Conservation (phyloP, 2,888 invertebrate genomes). For the Caenorhabditis sp. region DNA sequence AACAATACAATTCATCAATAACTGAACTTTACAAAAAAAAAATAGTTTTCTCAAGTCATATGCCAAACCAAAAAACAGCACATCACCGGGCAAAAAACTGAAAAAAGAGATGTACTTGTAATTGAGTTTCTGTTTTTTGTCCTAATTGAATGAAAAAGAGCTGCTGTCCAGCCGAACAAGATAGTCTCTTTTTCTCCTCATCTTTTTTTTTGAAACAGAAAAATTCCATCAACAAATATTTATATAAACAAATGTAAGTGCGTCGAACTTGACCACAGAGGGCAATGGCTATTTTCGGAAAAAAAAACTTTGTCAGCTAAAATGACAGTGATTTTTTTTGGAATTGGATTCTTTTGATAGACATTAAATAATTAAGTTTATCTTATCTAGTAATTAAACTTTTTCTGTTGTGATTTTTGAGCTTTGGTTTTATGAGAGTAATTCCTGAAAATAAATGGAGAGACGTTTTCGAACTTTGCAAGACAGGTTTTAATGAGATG, state of each 20-base stretch:
- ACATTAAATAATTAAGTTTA: neutral
- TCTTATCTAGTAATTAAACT: neutral
- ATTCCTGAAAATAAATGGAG: too few relatives aligned
- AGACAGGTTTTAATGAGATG: too few relatives aligned
- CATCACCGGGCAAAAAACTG: neutral
- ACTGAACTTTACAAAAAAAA: neutral
- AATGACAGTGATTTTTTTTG: neutral
- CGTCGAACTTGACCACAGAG: constrained; percentile 1
- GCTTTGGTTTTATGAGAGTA: neutral
- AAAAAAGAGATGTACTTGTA: neutral
- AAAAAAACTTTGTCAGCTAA: neutral
- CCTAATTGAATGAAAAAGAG: neutral
- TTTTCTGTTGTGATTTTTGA: neutral
- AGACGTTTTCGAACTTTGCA: too few relatives aligned
- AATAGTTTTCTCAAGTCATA: neutral
- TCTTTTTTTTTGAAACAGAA: neutral
- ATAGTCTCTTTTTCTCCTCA: neutral
- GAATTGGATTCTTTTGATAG: neutral
- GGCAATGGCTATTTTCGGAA: neutral
- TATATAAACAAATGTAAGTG: neutral
- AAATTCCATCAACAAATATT: neutral
- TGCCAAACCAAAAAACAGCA: neutral
- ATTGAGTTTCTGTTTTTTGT: neutral
- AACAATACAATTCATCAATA: neutral
- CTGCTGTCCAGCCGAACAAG: neutral